phyloP scores from a whole-genome alignment of 1,140 invertebrate species.

The Trachymyrmex septentrionalis region DNA sequence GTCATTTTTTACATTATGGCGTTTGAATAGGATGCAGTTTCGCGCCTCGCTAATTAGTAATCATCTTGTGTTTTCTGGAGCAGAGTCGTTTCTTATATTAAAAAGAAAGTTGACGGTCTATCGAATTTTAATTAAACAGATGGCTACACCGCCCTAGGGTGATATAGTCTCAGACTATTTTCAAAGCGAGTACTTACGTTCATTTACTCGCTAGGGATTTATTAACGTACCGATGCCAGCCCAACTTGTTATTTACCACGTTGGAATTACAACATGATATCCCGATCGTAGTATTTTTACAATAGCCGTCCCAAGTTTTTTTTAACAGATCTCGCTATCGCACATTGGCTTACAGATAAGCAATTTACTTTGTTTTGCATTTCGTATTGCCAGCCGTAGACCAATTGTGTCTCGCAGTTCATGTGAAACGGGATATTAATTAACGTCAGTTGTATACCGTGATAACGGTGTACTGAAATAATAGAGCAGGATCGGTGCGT shows the following conservation, averaged over 20 bases:
- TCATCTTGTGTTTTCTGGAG: neutral
- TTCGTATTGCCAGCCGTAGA: neutral
- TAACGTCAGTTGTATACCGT: slow-evolving; percentile 30
- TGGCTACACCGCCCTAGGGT: neutral
- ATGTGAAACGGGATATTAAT: slow-evolving; percentile 53
- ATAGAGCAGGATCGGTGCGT: neutral
- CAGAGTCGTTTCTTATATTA: neutral
- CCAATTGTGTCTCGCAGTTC: neutral
- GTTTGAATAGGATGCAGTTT: neutral
- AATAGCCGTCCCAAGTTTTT: slow-evolving; percentile 25
- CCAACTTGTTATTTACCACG: slow-evolving; percentile 37
- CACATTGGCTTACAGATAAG: slow-evolving; percentile 8
- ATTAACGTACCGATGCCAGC: slow-evolving; percentile 24
- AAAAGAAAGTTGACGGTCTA: neutral
- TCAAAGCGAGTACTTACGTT: slow-evolving; percentile 28
- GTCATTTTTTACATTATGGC: neutral
- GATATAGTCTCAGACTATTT: slow-evolving; percentile 34
- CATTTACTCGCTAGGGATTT: slow-evolving; percentile 23
- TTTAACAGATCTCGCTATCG: neutral
- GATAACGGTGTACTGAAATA: slow-evolving; percentile 27
- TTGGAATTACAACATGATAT: slow-evolving; percentile 36
- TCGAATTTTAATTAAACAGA: slow-evolving; percentile 54
- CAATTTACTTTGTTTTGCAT: slow-evolving; percentile 27
- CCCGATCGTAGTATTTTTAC: slow-evolving; percentile 28
- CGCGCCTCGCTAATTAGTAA: neutral